Conservation (phyloP, 2,888 invertebrate species). For the Drosophila barbarae region DNA sequence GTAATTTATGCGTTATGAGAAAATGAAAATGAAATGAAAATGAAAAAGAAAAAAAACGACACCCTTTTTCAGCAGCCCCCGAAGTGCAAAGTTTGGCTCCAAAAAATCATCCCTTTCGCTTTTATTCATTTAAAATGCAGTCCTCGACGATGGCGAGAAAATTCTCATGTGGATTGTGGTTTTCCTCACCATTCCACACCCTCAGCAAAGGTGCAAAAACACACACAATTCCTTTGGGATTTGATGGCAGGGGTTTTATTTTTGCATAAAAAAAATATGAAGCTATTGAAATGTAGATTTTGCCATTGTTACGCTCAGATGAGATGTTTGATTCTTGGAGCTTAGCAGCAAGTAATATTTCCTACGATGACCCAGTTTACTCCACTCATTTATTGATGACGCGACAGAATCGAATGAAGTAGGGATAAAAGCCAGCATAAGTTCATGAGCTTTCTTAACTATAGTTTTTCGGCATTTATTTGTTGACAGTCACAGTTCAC, state of each 20-base stretch:
- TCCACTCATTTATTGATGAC: constrained; percentile 62
- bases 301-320: constrained; percentile 38
- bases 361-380: constrained; percentile 52
- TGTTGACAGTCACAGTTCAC: constrained; percentile 58
- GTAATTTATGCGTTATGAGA: constrained; percentile 57
- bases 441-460: constrained; percentile 48
- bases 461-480: constrained; percentile 42
- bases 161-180: constrained; percentile 59
- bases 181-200: constrained; percentile 36
- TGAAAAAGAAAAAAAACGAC: too few species aligned
- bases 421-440: constrained; percentile 20
- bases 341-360: constrained; percentile 17
- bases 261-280: constrained; percentile 53
- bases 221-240: constrained; percentile 60
- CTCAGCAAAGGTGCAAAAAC: constrained; percentile 58
- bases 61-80: constrained; percentile 40
- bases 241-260: constrained; percentile 35
- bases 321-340: constrained; percentile 5
- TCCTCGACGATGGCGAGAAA: constrained; percentile 35
- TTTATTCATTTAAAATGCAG: constrained; percentile 45
- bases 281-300: constrained; percentile 62
- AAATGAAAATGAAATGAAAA: too few species aligned
- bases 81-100: constrained; percentile 56
- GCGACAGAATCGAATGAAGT: constrained; percentile 29
- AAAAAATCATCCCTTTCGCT: constrained; percentile 28